These are phyloP conservation scores for Diachasmimorpha longicaudata DNA, from an alignment of 1,140 invertebrate genomes.

Conservation along the genomic window DNA sequence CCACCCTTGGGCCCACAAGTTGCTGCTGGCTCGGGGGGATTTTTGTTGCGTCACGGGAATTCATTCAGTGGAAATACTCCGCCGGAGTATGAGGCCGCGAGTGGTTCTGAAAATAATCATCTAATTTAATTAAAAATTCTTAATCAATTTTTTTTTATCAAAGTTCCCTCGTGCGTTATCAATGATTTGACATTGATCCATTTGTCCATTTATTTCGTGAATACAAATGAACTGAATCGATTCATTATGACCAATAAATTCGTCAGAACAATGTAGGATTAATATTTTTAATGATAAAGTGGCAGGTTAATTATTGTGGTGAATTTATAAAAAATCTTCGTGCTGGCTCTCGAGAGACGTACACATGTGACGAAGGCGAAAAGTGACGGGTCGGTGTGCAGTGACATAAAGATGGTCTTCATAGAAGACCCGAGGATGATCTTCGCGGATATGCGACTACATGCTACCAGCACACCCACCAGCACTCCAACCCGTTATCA, in stretches of 20 bases:
- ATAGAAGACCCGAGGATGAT: constrained; percentile 61
- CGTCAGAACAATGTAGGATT: not conserved
- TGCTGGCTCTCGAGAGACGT: constrained; percentile 37
- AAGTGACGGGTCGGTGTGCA: constrained; percentile 26
- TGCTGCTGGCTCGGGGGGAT: not conserved
- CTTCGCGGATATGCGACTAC: constrained; percentile 58
- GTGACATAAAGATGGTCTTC: constrained; percentile 56
- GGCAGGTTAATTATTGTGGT: not conserved
- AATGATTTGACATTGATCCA: not conserved
- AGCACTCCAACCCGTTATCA: constrained; percentile 48
- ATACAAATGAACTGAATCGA: not conserved
- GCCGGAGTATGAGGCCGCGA: constrained; percentile 34
- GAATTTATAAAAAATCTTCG: constrained; percentile 18
- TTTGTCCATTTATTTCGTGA: too few relatives aligned
- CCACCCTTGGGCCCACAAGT: constrained; percentile 49
- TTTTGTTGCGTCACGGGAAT: constrained; percentile 57
- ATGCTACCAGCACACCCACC: constrained; percentile 60
- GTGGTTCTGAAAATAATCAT: not conserved
- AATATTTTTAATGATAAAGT: not conserved
- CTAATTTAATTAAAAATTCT: not conserved
- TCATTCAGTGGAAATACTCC: constrained; percentile 51
- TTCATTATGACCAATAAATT: not conserved
- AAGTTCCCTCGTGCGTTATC: not conserved
- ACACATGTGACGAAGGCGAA: constrained; percentile 45
- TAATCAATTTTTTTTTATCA: not conserved